phyloP scores from a whole-genome alignment of 2,888 invertebrate species.

The Andrena fulva region DNA sequence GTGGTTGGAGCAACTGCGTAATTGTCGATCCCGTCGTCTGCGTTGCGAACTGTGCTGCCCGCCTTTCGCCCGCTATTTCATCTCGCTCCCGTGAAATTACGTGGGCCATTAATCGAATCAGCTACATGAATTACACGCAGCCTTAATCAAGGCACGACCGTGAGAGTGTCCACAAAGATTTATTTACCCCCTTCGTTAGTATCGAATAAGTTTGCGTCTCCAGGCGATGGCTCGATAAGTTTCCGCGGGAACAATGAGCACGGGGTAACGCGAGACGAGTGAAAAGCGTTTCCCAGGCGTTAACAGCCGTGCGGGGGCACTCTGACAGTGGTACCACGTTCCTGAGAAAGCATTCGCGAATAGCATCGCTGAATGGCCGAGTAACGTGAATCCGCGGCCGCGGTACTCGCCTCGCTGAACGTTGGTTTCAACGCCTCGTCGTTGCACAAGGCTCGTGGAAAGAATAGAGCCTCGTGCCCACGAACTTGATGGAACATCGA shows the following conservation, averaged over 20 bases:
- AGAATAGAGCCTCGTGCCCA: slow-evolving; percentile 59
- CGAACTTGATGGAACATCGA: slow-evolving; percentile 70
- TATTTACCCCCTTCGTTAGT: too few relatives aligned
- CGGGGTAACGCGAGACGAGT: background rate
- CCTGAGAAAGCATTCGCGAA: slow-evolving; percentile 10
- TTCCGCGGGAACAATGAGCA: too few relatives aligned
- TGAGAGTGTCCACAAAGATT: too few relatives aligned
- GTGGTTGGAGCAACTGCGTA: background rate
- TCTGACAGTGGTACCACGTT: background rate
- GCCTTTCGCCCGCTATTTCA: too few relatives aligned
- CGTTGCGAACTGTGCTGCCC: background rate
- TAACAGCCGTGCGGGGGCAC: slow-evolving; percentile 11
- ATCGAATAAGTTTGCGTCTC: too few relatives aligned
- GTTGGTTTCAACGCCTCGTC: slow-evolving; percentile 38
- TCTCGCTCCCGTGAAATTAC: too few relatives aligned
- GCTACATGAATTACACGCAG: too few relatives aligned
- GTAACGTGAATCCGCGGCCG: slow-evolving; percentile 19
- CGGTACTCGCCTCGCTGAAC: slow-evolving; percentile 11
- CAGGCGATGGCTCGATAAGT: too few relatives aligned
- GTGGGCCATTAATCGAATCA: too few relatives aligned
- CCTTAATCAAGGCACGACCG: too few relatives aligned
- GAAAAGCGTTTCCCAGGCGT: background rate
- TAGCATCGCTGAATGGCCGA: slow-evolving; percentile 16
- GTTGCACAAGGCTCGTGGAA: slow-evolving; percentile 49
- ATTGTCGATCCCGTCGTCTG: slow-evolving; percentile 10